These are phyloP conservation scores for Aphelenchoides bicaudatus DNA, from an alignment of 2,888 invertebrate genomes.

Conservation along the genomic window DNA sequence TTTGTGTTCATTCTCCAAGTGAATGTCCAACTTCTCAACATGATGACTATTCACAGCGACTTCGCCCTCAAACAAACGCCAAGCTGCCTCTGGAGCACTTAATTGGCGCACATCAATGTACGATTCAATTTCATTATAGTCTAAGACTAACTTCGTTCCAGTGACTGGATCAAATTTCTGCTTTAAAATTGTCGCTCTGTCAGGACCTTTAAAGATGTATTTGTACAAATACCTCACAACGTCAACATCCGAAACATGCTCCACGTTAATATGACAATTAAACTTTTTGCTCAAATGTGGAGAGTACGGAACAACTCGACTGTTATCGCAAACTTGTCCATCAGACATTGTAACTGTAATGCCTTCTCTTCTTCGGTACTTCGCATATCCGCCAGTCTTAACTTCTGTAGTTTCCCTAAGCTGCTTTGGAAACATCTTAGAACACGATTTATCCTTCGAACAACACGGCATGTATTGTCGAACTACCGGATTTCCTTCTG, in stretches of 20 bases:
- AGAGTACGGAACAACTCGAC: constrained; percentile 31
- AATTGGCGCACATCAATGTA: constrained; percentile 57
- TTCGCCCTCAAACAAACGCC: constrained; percentile 48
- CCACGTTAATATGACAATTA: constrained; percentile 62
- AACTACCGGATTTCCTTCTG: no score
- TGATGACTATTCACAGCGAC: constrained; percentile 24
- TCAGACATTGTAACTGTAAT: constrained; percentile 1
- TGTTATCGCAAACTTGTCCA: constrained; percentile 37
- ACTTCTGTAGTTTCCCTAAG: constrained; percentile 21
- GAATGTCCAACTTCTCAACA: constrained; percentile 28
- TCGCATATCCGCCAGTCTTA: constrained; percentile 22
- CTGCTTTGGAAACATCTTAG: constrained; percentile 25
- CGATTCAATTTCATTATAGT: constrained; percentile 53
- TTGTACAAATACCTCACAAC: constrained; percentile 57
- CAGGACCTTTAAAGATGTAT: constrained; percentile 55
- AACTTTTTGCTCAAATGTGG: constrained; percentile 54
- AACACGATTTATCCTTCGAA: constrained; percentile 17
- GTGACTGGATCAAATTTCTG: constrained; percentile 15
- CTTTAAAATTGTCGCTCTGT: constrained; percentile 26
- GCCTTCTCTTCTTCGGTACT: constrained; percentile 22
- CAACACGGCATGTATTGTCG: constrained; percentile 35
- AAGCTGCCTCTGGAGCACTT: constrained; percentile 55
- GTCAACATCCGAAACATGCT: constrained; percentile 46
- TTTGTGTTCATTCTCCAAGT: constrained; percentile 29
- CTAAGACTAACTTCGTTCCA: neutral